Conservation (phyloP, 1,140 invertebrate species). For the Olivierus martensii region DNA sequence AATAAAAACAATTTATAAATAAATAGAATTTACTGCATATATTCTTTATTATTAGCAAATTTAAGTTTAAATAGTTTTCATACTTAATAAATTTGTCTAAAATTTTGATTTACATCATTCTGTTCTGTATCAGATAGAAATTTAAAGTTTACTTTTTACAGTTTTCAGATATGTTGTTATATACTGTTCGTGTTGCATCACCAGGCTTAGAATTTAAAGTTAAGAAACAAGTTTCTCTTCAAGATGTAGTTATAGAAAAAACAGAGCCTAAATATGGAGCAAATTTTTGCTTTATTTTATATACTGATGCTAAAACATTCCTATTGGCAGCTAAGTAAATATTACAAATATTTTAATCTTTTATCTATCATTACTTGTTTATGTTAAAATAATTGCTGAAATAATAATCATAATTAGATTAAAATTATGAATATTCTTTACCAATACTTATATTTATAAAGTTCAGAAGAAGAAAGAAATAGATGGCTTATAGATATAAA, state of each 20-base stretch:
- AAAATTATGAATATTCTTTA: not conserved
- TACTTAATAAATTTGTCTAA: too few species aligned
- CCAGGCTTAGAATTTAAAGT: slow-evolving; percentile 64
- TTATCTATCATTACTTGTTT: not conserved
- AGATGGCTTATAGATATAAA: too few species aligned
- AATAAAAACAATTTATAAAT: too few species aligned
- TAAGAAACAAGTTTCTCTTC: slow-evolving; percentile 63
- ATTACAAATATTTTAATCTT: not conserved
- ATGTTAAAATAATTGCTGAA: not conserved
- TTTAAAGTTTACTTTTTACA: slow-evolving; percentile 32
- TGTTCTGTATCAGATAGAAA: slow-evolving; percentile 21
- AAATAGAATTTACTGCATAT: too few species aligned
- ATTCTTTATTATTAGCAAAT: too few species aligned
- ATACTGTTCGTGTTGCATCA: slow-evolving; percentile 58
- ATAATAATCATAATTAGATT: not conserved
- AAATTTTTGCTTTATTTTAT: slow-evolving; percentile 56
- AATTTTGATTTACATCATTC: too few species aligned
- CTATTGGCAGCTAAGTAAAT: slow-evolving; percentile 54
- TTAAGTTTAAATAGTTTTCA: too few species aligned
- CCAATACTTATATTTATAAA: not conserved
- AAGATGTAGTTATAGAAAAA: slow-evolving; percentile 63
- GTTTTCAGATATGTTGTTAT: slow-evolving; percentile 75
- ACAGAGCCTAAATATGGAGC: slow-evolving; percentile 46
- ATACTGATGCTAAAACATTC: slow-evolving; percentile 39
- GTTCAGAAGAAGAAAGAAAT: not conserved